These are phyloP conservation scores for Chrysomela aeneicollis DNA, from an alignment of 2,888 invertebrate genomes.

Conservation along the genomic window DNA sequence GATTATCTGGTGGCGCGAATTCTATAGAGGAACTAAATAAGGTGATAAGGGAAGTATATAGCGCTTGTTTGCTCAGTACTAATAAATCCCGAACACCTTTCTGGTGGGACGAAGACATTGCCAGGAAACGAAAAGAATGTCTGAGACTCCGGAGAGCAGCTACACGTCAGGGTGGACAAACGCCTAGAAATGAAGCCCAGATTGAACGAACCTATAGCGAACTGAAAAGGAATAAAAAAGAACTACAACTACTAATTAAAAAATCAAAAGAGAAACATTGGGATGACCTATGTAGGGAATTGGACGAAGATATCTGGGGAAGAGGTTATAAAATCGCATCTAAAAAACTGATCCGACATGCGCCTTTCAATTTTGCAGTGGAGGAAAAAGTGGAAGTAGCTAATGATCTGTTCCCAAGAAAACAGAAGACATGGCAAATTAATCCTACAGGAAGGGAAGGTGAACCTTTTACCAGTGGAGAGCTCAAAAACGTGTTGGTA, in stretches of 20 bases:
- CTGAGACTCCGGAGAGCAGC: neutral
- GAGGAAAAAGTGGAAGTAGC: neutral
- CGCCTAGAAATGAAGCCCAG: neutral
- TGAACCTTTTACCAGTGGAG: too few relatives aligned
- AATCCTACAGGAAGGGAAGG: too few relatives aligned
- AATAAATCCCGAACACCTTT: neutral
- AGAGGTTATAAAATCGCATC: slow-evolving; percentile 10
- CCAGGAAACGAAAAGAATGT: neutral
- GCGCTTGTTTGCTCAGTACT: neutral
- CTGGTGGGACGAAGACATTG: slow-evolving; percentile 5
- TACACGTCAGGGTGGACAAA: neutral
- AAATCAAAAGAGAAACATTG: slow-evolving; percentile 16
- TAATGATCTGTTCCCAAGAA: slow-evolving; percentile 4
- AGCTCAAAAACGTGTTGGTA: neutral
- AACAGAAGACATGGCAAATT: neutral
- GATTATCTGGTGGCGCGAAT: neutral
- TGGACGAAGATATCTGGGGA: slow-evolving; percentile 22
- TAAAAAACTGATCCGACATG: neutral
- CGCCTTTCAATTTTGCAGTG: slow-evolving; percentile 1
- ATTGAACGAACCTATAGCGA: neutral
- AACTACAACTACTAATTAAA: slow-evolving; percentile 1
- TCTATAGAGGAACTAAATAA: neutral
- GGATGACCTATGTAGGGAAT: too few relatives aligned
- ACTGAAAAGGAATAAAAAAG: neutral
- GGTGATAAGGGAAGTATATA: neutral